A percentile compares a stretch with the other conserved stretches of the same genome.
phyloP scores from a whole-genome alignment of 2,888 invertebrate species.

The Oxycera nigricornis region DNA sequence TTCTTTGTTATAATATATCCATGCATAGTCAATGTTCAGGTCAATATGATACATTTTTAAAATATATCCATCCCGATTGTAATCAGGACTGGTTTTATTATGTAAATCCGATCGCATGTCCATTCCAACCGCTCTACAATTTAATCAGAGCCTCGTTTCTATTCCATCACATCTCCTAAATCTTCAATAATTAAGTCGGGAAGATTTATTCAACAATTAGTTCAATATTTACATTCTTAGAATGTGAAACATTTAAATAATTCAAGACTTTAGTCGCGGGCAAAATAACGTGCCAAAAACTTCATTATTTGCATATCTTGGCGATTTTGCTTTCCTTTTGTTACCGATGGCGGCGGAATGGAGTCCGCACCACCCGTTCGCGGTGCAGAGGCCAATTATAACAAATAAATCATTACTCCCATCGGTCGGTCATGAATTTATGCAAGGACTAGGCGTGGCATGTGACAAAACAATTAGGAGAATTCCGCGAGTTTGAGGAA shows the following conservation, averaged over 20 bases:
- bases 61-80: too few relatives aligned
- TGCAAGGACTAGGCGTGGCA: conserved; percentile 3
- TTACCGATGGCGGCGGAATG: background rate
- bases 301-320: background rate
- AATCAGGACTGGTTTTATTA: too few relatives aligned
- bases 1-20: too few relatives aligned
- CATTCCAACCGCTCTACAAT: too few relatives aligned
- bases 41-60: too few relatives aligned
- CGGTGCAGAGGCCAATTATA: background rate
- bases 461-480: conserved; percentile 40
- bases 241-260: background rate
- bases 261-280: background rate
- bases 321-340: background rate
- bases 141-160: too few relatives aligned
- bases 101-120: too few relatives aligned
- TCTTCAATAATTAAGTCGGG: background rate
- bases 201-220: conserved; percentile 11
- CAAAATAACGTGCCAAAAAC: background rate
- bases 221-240: background rate
- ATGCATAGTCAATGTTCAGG: too few relatives aligned
- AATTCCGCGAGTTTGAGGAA: conserved; percentile 36
- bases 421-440: background rate
- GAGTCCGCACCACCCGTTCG: background rate
- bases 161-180: too few relatives aligned
- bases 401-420: background rate